Evolutionary conservation across 1,140 invertebrate genomes (phyloP).

Genomic region (Euwallacea fornicatus): DNA sequence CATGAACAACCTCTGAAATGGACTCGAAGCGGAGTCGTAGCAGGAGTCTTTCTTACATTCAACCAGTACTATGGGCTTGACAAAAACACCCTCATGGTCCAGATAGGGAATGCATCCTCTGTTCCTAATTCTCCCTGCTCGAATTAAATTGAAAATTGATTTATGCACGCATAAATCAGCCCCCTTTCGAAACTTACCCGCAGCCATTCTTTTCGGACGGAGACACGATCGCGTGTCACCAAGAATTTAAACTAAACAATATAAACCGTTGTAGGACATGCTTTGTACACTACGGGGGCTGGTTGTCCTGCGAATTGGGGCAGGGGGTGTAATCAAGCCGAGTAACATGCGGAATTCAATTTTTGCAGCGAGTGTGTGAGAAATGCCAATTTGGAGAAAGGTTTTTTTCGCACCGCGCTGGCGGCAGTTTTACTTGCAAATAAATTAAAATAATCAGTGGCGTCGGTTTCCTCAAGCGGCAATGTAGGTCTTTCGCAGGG

Average conservation of each 20-base stretch:
- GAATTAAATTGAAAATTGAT: background rate
- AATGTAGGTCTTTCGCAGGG: too few relatives aligned
- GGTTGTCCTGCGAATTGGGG: background rate
- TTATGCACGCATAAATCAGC: background rate
- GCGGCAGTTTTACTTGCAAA: too few relatives aligned
- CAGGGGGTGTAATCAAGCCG: background rate
- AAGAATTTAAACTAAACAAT: background rate
- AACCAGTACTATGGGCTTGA: constrained; percentile 54
- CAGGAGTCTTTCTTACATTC: constrained; percentile 48
- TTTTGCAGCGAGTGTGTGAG: background rate
- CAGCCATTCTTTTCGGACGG: background rate
- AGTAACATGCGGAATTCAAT: background rate
- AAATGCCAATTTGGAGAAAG: too few relatives aligned
- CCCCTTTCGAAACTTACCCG: background rate
- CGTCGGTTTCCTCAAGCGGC: too few relatives aligned
- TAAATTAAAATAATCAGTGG: too few relatives aligned
- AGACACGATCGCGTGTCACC: background rate
- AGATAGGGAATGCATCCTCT: constrained; percentile 59
- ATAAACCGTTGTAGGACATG: constrained; percentile 3
- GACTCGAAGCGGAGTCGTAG: constrained; percentile 45
- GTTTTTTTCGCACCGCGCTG: too few relatives aligned
- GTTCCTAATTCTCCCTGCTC: constrained; percentile 51
- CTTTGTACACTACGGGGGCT: background rate
- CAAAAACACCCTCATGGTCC: constrained; percentile 58
- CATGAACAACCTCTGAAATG: constrained; percentile 59